Base-by-base conservation (phyloP, 2,113 vertebrate genomes). In the Gavia stellata region DNA sequence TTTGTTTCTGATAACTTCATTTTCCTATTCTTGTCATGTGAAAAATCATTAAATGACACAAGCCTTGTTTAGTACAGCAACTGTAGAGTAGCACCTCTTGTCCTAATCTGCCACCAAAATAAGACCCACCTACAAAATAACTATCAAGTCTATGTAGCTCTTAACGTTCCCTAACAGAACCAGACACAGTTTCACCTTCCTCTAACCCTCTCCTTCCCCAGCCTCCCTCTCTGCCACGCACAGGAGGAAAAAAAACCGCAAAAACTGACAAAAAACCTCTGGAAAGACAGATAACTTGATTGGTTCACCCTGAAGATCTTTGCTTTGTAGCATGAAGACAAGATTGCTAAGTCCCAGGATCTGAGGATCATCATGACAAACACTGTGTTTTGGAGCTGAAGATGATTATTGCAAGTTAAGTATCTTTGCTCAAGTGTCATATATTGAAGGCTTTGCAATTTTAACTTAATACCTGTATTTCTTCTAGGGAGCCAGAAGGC, bases 231-330 rank as follows among this genome's bases (percentile, higher is more conserved):
- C 34, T 91, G 25, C 14, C 28, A 4, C 50, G 17, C 36, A n/a
- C 15, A 52, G 29, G 17, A 56, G 18, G 21, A 63, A 42, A 12
- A 9, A 77, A 34, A 33, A 44, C n/a, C n/a, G n/a, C n/a, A n/a
- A n/a, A n/a, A n/a, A 24, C 21, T 0, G 11, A 56, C 14, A 42
- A 44, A 56, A 66, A 68, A 1, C 7, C 3, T 63, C 42, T 66
- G 42, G 44, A 78, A 91, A 45, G 20, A 38, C 10, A 40, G 16
- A 7, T 40, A n/a, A 8, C 17, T 73, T 75, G 15, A 16, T 12
- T 67, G 38, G 7, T 71, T 81, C 19, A 40, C 5, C 19, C 40
- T 71, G 70, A 91, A 79, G 26, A 19, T 68, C 14, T 78, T 70
- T 74, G 26, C 33, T 81, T 74, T 81, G 36, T 42, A 72, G 13